Percentiles rank a stretch among this genome's conserved stretches.
Evolutionary conservation across 2,113 vertebrate species (phyloP).

Genomic region (Suncus etruscus): DNA sequence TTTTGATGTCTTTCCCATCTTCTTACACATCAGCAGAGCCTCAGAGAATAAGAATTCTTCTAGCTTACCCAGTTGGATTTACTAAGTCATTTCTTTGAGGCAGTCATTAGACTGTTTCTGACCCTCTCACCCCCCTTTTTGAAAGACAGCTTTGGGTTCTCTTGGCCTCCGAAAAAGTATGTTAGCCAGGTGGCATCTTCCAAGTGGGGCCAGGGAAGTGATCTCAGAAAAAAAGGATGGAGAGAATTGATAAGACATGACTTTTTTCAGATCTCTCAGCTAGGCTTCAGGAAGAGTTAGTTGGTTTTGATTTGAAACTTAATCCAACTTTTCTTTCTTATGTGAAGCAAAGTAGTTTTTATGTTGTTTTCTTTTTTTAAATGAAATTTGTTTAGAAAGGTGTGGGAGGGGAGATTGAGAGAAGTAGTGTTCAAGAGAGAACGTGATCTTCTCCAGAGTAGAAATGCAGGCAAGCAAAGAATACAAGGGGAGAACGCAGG

Average conservation of each 20-base stretch:
- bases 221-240: neutral
- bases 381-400: too few species aligned
- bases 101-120: constrained; percentile 14
- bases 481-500: too few species aligned
- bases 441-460: too few species aligned
- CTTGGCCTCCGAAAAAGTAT: neutral
- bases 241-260: neutral
- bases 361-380: too few species aligned
- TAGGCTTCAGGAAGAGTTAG: neutral
- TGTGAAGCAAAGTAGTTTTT: too few species aligned
- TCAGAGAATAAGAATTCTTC: neutral
- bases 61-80: neutral
- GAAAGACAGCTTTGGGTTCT: constrained; percentile 10
- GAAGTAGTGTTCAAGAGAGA: too few species aligned
- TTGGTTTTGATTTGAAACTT: constrained; percentile 55
- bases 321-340: too few species aligned
- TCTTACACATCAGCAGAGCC: neutral
- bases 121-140: neutral
- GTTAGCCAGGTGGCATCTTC: constrained; percentile 35
- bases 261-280: neutral
- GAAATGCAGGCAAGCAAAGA: too few species aligned
- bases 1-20: neutral
- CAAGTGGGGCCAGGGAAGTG: constrained; percentile 22
- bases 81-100: constrained; percentile 43
- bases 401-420: too few species aligned